phyloP scores from a whole-genome alignment of 2,113 vertebrate genomes.

The Nestor notabilis region DNA sequence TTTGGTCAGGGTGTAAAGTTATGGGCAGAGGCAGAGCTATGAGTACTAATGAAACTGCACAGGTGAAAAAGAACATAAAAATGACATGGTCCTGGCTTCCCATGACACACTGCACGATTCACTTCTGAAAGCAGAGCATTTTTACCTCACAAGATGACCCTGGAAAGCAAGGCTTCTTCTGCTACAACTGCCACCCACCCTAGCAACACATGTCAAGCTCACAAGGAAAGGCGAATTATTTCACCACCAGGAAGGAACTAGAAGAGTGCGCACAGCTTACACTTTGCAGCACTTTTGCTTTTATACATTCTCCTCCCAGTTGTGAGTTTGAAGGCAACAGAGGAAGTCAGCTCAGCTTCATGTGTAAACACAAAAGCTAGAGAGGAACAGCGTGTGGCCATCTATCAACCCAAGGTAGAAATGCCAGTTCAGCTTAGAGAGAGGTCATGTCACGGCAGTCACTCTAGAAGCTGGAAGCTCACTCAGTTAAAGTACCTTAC shows the following conservation, averaged over 20 bases:
- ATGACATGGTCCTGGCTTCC: constrained; percentile 33
- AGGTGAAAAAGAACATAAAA: constrained; percentile 27
- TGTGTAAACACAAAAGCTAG: not conserved
- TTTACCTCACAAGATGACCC: not conserved
- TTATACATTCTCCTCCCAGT: not conserved
- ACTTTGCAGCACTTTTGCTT: not conserved
- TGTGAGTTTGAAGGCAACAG: constrained; percentile 23
- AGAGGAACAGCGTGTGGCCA: not conserved
- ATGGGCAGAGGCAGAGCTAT: constrained; percentile 26
- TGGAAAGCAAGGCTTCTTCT: constrained; percentile 9
- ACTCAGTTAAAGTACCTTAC: constrained; percentile 34
- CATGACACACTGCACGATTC: not conserved
- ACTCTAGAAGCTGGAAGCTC: constrained; percentile 61
- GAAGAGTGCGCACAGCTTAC: not conserved
- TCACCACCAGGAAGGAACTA: not conserved
- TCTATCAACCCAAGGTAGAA: not conserved
- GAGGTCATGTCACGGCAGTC: not conserved
- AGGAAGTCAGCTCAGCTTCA: not conserved
- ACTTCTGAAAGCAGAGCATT: constrained; percentile 3
- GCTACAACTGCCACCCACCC: not conserved
- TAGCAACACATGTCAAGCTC: not conserved
- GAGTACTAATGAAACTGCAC: constrained; percentile 43
- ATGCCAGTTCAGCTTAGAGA: not conserved
- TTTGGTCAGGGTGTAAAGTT: constrained; percentile 1
- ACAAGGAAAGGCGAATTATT: not conserved